Evolutionary conservation across 1,140 invertebrate species (phyloP).

Genomic region (Caenorhabditis briggsae): DNA sequence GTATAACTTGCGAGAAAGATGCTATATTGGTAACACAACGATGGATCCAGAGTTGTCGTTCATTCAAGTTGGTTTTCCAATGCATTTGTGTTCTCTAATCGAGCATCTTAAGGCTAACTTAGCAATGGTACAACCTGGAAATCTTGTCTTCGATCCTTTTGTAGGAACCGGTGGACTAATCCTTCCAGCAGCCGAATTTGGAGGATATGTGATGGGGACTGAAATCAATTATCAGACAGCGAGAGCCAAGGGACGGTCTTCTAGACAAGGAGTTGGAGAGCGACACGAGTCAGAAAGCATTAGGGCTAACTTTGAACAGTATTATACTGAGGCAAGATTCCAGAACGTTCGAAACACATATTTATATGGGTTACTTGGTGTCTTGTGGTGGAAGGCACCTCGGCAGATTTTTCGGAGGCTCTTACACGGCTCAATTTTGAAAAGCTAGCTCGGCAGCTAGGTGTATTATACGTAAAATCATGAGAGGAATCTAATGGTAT

Average conservation of each 20-base stretch:
- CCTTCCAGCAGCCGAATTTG: constrained; percentile 79
- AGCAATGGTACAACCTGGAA: constrained; percentile 4
- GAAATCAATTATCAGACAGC: constrained; percentile 80
- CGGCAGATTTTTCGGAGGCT: too few species aligned
- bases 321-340: constrained; percentile 64
- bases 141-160: constrained; percentile 64
- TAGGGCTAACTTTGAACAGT: constrained; percentile 79
- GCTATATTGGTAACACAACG: constrained; percentile 79
- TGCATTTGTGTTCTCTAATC: background rate
- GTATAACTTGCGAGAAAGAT: constrained; percentile 78
- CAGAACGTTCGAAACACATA: background rate
- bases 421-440: too few species aligned
- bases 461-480: too few species aligned
- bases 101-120: constrained; percentile 50
- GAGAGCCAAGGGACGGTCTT: constrained; percentile 69
- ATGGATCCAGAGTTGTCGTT: constrained; percentile 80
- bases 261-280: constrained; percentile 78
- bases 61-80: constrained; percentile 78
- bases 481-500: too few species aligned
- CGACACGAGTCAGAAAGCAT: constrained; percentile 79
- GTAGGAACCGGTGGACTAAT: constrained; percentile 77
- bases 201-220: constrained; percentile 79
- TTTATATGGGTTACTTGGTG: too few species aligned
- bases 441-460: too few species aligned
- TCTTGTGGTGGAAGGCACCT: too few species aligned